phyloP scores from a whole-genome alignment of 2,888 invertebrate species.

The Axea sp. region DNA sequence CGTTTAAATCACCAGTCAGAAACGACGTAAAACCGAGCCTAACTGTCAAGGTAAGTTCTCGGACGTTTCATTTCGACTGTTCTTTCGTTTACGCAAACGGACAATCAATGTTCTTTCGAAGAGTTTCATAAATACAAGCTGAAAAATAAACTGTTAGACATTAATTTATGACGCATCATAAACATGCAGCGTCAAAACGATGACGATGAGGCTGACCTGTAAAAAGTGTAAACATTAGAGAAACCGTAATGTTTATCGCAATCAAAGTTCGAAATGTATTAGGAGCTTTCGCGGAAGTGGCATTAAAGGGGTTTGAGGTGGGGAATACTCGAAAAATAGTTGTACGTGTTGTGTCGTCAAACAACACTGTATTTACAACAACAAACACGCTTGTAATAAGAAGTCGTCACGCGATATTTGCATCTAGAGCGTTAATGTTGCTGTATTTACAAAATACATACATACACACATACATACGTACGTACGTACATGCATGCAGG shows the following conservation, averaged over 20 bases:
- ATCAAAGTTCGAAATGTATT: constrained; percentile 9
- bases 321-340: constrained; percentile 30
- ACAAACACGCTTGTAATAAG: constrained; percentile 49
- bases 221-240: constrained; percentile 20
- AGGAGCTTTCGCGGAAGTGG: constrained; percentile 16
- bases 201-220: constrained; percentile 4
- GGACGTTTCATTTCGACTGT: neutral
- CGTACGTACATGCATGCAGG: too few relatives aligned
- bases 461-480: too few relatives aligned
- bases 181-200: too few relatives aligned
- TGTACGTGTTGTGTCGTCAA: constrained; percentile 32
- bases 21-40: neutral
- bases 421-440: constrained; percentile 55
- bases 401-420: constrained; percentile 61
- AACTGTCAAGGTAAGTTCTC: constrained; percentile 20
- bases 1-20: constrained; percentile 12
- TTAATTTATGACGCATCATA: too few relatives aligned
- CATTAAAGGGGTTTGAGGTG: constrained; percentile 36
- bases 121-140: constrained; percentile 2
- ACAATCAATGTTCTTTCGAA: constrained; percentile 38
- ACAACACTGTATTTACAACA: constrained; percentile 28
- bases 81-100: neutral
- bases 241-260: constrained; percentile 17
- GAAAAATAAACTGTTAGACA: constrained; percentile 12
- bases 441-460: constrained; percentile 45